Evolutionary conservation across 2,888 invertebrate genomes (phyloP), one percentile per base, ranked within the genome.

Genomic region (Ferdinandea cuprea): DNA sequence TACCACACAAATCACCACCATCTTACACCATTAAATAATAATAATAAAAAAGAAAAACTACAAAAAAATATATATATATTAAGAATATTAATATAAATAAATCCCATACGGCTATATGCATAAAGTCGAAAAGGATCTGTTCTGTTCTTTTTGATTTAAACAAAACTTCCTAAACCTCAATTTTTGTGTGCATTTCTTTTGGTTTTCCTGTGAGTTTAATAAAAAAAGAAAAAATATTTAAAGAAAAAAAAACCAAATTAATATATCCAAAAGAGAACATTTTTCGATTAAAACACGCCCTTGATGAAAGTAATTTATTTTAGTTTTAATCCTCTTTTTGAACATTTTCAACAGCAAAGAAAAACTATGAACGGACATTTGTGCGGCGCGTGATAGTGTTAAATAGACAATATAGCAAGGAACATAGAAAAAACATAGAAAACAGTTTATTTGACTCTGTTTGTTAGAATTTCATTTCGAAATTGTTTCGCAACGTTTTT

Each of bases 1-100:
- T 66, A 66, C 58, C 73, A 84, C 86, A 85, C 85, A 86, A 77
- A 46, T 68, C 52, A 77, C 46, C 54, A 77, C 61, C 44, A 77
- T 69, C 52, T 73, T 48, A 68, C 54, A 61, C 69, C 59, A 61
- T 69, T 63, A 32, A 65, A 21, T 3, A 28, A 68, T 52, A 68
- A 66, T 48, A 68, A 30, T 9, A 42, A 35, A 21, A 50, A 21
- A 56, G 25, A 13, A 19, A 68, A 68, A 68, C 50, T 40, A 68
- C 13, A 66, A 5, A 61, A 7, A 35, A 21, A 66, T 21, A 50
- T 50, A 48, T 40, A 35, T n/a, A n/a, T n/a, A n/a, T n/a, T n/a
- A n/a, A n/a, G n/a, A n/a, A n/a, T n/a, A n/a, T n/a, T n/a, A n/a
- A n/a, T n/a, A n/a, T n/a, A 61, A 11, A 21, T 30, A 66, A 37